Evolutionary conservation across 2,797 vertebrate species (phyloP), one percentile per base, ranked within the genome.

Genomic region (Pempheris klunzingeri): DNA sequence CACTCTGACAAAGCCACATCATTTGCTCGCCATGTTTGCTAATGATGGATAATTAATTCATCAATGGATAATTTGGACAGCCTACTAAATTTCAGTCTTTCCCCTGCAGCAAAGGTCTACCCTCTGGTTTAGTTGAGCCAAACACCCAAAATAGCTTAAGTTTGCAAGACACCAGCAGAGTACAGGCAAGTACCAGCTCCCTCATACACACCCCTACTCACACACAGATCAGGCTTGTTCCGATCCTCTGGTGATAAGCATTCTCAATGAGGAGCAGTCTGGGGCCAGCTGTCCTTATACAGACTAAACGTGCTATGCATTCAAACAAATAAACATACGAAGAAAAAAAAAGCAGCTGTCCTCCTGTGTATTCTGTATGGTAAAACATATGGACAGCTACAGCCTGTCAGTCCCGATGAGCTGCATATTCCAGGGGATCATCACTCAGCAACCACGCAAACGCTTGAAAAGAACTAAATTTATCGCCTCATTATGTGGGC

Each of bases 271-370:
- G 64, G 58, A 76, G 77, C 68, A 61, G 84, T 69, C 65, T 74
- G 41, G 14, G 34, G 17, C 52, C 60, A 68, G 47, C 65, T n/a
- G 54, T 68, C 59, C 71, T 75, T 38, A 55, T 9, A 43, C 41
- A 69, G 54, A 60, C 54, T 55, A 50, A 63, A 82, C 71, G 47
- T 78, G 67, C 61, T 32, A 54, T 18, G 78, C 15, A 41, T 82
- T 67, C 64, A 64, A 81, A 82, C 28, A 64, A 11, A 83, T 24
- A 74, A n/a, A 69, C 52, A 43, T 39, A 53, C 26, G 30, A 61
- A 1, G 49, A 18, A 59, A 18, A 59, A 13, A 65, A 10, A 43
- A 34, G 39, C 73, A 11, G 20, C 55, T 28, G 22, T 63, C 49
- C 65, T 61, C 32, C 20, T 47, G 10, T n/a, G 36, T 20, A 17